Conservation (phyloP, 2,888 invertebrate genomes). For the Caradrina kadenii region DNA sequence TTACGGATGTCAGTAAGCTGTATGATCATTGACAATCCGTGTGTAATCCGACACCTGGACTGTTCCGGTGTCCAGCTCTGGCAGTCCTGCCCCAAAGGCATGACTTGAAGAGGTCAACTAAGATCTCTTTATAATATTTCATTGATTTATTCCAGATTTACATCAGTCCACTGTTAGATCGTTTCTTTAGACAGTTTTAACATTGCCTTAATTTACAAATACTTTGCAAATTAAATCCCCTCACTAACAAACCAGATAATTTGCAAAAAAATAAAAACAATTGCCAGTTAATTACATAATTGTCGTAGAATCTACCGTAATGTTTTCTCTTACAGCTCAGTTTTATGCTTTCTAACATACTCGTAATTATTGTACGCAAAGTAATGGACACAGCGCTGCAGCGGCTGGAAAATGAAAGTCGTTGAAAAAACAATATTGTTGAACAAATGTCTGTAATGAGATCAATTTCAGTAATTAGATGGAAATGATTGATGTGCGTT, state of each 20-base stretch:
- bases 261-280: conserved; percentile 48
- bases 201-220: background rate
- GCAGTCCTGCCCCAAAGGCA: too few relatives aligned
- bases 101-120: too few relatives aligned
- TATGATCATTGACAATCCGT: too few relatives aligned
- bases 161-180: background rate
- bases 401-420: conserved; percentile 59
- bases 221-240: background rate
- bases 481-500: conserved; percentile 32
- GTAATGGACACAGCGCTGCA: conserved; percentile 53
- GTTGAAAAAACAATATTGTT: conserved; percentile 34
- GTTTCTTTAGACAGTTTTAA: background rate
- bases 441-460: conserved; percentile 44
- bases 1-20: too few relatives aligned
- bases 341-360: conserved; percentile 70
- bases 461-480: conserved; percentile 53
- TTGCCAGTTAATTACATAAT: conserved; percentile 62
- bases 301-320: conserved; percentile 48
- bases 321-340: conserved; percentile 57
- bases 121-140: too few relatives aligned
- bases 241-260: conserved; percentile 14
- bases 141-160: too few relatives aligned
- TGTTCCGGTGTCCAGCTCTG: too few relatives aligned
- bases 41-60: too few relatives aligned
- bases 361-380: conserved; percentile 62